A percentile compares a stretch with the other conserved stretches of the same genome.
These are phyloP conservation scores for Dissostichus mawsoni DNA, from an alignment of 2,113 vertebrate genomes.

Conservation along the genomic window DNA sequence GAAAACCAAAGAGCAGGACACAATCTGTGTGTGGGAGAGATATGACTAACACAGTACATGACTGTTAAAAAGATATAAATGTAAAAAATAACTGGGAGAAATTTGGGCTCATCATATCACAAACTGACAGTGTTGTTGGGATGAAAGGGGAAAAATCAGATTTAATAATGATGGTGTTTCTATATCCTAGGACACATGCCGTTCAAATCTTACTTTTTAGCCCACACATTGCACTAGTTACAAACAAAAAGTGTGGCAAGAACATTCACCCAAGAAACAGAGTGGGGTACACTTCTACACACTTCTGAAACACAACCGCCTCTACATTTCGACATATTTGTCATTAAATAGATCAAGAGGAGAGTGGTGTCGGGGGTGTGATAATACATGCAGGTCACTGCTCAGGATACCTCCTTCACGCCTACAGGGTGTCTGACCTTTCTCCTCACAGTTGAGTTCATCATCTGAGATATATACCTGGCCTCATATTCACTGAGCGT, in stretches of 20 bases:
- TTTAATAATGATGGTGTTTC: constrained; percentile 10
- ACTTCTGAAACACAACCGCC: not conserved
- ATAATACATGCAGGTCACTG: not conserved
- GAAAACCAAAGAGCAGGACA: constrained; percentile 23
- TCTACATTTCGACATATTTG: too few species aligned
- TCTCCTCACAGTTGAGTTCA: constrained; percentile 3
- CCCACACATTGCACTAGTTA: not conserved
- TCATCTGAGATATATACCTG: constrained; percentile 16
- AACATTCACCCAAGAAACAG: not conserved
- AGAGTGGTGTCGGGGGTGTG: not conserved
- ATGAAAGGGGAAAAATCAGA: constrained; percentile 30
- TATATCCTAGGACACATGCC: constrained; percentile 9
- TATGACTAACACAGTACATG: constrained; percentile 19
- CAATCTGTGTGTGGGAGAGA: constrained; percentile 28
- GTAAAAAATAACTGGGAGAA: constrained; percentile 36
- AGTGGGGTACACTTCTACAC: not conserved
- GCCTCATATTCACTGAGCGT: not conserved
- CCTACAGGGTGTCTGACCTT: constrained; percentile 5
- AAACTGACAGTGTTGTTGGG: not conserved
- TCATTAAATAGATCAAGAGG: not conserved
- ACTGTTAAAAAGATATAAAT: not conserved
- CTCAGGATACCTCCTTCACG: not conserved
- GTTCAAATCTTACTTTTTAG: not conserved
- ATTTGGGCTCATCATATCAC: constrained; percentile 25
- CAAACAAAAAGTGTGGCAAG: not conserved